phyloP scores from a whole-genome alignment of 2,113 vertebrate genomes.

The Suricata suricatta region DNA sequence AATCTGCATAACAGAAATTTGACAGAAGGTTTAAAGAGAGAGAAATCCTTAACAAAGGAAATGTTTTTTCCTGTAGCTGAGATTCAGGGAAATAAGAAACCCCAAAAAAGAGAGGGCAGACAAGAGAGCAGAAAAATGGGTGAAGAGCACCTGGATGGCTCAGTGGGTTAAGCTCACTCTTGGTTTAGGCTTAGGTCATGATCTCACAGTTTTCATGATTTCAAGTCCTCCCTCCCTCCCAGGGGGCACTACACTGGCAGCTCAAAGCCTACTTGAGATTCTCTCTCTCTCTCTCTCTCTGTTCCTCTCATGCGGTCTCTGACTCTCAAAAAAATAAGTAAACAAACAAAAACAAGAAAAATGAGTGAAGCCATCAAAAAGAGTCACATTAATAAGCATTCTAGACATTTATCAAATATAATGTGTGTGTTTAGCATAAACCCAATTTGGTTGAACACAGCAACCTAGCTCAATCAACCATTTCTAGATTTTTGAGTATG shows the following conservation, averaged over 20 bases:
- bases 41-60: not conserved
- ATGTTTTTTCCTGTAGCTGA: not conserved
- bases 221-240: too few relatives aligned
- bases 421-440: not conserved
- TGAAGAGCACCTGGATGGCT: not conserved
- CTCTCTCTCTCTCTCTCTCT: too few relatives aligned
- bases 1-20: not conserved
- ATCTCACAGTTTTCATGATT: too few relatives aligned
- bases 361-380: not conserved
- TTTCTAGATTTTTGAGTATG: not conserved
- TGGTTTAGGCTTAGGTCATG: too few relatives aligned
- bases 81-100: not conserved
- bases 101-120: not conserved
- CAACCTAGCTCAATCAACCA: not conserved
- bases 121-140: not conserved
- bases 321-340: too few relatives aligned
- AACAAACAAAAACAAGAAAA: not conserved
- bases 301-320: too few relatives aligned
- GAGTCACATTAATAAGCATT: not conserved
- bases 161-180: too few relatives aligned
- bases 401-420: not conserved
- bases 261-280: too few relatives aligned
- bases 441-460: not conserved
- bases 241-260: too few relatives aligned
- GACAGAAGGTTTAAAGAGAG: not conserved